Percentiles rank a stretch among this genome's conserved stretches.
phyloP scores from a whole-genome alignment of 2,797 vertebrate species.

The Neopelma chrysocephalum region DNA sequence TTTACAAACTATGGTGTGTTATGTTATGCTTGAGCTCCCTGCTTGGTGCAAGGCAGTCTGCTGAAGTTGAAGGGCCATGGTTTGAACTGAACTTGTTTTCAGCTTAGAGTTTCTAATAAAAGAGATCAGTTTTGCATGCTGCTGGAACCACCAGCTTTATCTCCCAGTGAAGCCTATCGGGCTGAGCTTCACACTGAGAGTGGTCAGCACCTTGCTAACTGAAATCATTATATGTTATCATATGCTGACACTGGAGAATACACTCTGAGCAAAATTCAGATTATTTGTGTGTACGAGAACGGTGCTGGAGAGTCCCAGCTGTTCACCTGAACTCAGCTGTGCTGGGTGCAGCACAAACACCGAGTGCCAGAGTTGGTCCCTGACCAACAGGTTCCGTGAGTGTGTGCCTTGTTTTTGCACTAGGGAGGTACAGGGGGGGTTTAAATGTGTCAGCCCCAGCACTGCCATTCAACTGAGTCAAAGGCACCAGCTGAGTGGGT shows the following conservation, averaged over 20 bases:
- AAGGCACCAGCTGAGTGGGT: constrained; percentile 56
- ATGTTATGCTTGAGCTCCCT: not conserved
- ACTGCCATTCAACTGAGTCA: constrained; percentile 60
- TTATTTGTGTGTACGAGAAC: not conserved
- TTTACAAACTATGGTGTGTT: not conserved
- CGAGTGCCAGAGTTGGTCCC: not conserved
- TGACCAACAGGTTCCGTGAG: constrained; percentile 21
- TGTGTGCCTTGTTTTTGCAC: constrained; percentile 2
- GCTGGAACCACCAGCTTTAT: not conserved
- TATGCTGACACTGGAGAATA: not conserved
- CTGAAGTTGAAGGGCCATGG: not conserved
- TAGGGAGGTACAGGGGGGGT: not conserved
- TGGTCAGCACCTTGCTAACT: not conserved
- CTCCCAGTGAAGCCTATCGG: not conserved
- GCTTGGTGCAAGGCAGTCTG: not conserved
- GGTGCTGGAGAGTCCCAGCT: not conserved
- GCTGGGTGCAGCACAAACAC: not conserved
- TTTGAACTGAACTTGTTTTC: not conserved
- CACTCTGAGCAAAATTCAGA: not conserved
- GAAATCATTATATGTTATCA: not conserved
- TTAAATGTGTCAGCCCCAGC: constrained; percentile 26
- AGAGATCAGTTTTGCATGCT: not conserved
- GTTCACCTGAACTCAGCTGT: not conserved
- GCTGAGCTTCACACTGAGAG: not conserved
- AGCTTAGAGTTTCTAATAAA: not conserved